Evolutionary conservation across 2,888 invertebrate genomes (phyloP), one percentile per base, ranked within the genome.

Genomic region (Pyrgus malvae): DNA sequence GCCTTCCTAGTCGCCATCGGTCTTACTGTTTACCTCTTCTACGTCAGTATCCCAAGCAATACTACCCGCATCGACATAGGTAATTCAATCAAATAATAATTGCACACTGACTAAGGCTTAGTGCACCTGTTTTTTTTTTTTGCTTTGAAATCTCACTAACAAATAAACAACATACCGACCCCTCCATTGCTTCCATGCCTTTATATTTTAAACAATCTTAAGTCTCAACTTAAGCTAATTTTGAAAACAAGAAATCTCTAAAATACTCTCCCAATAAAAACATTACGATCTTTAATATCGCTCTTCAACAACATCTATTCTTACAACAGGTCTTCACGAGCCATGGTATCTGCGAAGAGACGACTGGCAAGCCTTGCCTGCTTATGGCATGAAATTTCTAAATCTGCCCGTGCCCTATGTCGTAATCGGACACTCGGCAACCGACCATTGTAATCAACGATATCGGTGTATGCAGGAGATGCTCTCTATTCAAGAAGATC

Each of bases 341-440:
- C 54, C 70, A 16, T 90, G 90, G 90, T 89, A 82, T 71, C 70
- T 87, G 56, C 80, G 85, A 2, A 82, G 88, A 3, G 76, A 57
- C 12, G 80, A 84, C 53, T 89, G 88, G 88, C 84, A 84, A 61
- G 85, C 89, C 11, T 70, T 81, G 74, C 70, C 72, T 0, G 61
- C 74, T 0, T 81, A 82, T 62, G 59, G 50, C 2, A 61, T 72
- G 37, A 65, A 65, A 0, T 76, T 72, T 57, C 68, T 81, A 9
- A 56, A 67, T 1, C 60, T 83, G 5, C 88, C 88, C 0, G 62
- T 88, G 2, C 45, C 69, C 4, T 63, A 69, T 48, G 84, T 82
- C 0, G 64, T 86, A 41, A 74, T 88, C 37, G 83, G 83, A 0
- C 87, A 88, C 62, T 77, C 83, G 0, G 88, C 73, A 1, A 55